Evolutionary conservation across 2,888 invertebrate species (phyloP).

Genomic region (Elegia similella): DNA sequence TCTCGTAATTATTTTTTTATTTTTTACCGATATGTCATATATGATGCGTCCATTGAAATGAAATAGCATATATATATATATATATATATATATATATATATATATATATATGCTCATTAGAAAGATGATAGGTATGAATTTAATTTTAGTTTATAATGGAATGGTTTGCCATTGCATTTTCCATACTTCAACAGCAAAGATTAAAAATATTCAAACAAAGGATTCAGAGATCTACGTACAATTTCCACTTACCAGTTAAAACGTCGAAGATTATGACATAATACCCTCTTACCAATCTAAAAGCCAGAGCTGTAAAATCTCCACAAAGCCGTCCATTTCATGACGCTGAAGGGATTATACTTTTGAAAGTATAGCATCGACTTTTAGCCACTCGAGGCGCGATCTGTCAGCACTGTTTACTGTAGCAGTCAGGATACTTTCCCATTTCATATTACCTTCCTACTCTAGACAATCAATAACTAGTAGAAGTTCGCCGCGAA

Average conservation of each 20-base stretch:
- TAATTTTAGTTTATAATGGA: background rate
- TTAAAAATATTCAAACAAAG: background rate
- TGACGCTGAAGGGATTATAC: slow-evolving; percentile 15
- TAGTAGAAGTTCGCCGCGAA: too few species aligned
- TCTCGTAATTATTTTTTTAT: too few species aligned
- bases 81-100: too few species aligned
- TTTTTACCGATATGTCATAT: too few species aligned
- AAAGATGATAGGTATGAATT: too few species aligned
- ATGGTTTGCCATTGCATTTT: background rate
- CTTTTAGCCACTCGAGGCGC: slow-evolving; percentile 48
- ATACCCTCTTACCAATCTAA: slow-evolving; percentile 20
- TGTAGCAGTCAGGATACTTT: background rate
- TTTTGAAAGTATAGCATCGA: slow-evolving; percentile 22
- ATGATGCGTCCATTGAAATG: too few species aligned
- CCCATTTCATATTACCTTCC: too few species aligned
- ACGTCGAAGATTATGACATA: slow-evolving; percentile 21
- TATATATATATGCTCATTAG: too few species aligned
- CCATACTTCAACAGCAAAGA: background rate
- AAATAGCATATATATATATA: too few species aligned
- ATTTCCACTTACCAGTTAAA: background rate
- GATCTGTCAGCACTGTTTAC: slow-evolving; percentile 61
- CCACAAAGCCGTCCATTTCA: slow-evolving; percentile 11
- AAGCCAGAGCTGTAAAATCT: slow-evolving; percentile 12
- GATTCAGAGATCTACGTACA: background rate
- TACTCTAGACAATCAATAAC: too few species aligned